Evolutionary conservation across 2,113 vertebrate species (phyloP), one percentile per base, ranked within the genome.

Genomic region (Danionella cerebrum): DNA sequence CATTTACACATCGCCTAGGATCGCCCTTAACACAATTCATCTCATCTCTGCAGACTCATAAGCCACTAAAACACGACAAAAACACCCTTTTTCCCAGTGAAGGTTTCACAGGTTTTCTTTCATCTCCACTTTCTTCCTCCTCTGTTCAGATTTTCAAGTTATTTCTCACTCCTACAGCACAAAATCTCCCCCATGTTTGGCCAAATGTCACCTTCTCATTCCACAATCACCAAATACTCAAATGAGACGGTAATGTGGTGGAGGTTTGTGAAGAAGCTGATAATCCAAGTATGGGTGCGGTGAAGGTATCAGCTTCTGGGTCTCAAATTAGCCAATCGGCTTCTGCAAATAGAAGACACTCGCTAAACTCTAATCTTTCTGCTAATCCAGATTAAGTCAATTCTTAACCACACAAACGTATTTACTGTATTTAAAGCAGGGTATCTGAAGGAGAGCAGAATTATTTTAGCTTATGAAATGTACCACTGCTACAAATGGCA

Each of bases 311-410:
- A 39, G 67, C 57, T 63, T 69, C 64, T 35, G 19, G 53, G 66
- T 74, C 78, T 72, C 74, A 80, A 83, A 82, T 83, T 76, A 82
- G 73, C 73, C 59, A n/a, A 13, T 22, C 33, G 39, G 67, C 76
- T 51, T 72, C 80, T 81, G 59, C 57, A 77, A 86, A 84, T 79
- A 87, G 80, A 83, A 79, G 63, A 79, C 78, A 76, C 76, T 78
- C 70, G 81, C 65, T 77, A 79, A 84, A 63, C 65, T 65, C 69
- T 85, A 86, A 88, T 82, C 84, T 77, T 53, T 4, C 1, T 77
- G 78, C 83, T 87, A 85, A 64, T 71, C 45, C 54, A 33, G 71
- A 66, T 86, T 87, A 85, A 67, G 66, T 83, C 73, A 75, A 81
- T 74, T 82, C 76, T 84, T 82, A 84, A 73, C 59, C 79, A 82